Percentiles rank a stretch among this genome's conserved stretches.
Evolutionary conservation across 2,888 invertebrate genomes (phyloP).

Genomic region (Vandiemenella viatica): DNA sequence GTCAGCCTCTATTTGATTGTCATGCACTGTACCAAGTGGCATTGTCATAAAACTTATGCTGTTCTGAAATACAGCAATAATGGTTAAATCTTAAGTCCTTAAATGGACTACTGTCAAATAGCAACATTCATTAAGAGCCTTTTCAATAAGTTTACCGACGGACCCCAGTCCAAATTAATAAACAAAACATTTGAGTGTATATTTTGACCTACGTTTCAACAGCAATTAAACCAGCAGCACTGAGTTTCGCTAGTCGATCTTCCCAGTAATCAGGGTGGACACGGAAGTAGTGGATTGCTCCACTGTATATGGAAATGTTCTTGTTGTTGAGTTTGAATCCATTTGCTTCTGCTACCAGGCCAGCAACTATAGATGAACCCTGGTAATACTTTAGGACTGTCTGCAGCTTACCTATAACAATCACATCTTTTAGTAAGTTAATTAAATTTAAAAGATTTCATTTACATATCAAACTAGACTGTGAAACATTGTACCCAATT

Average conservation of each 20-base stretch:
- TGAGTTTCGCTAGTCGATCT: background rate
- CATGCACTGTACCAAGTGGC: too few species aligned
- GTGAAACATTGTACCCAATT: too few species aligned
- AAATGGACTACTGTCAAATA: too few species aligned
- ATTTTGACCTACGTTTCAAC: background rate
- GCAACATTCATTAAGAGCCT: too few species aligned
- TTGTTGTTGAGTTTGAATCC: background rate
- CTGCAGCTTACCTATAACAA: background rate
- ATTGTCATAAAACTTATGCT: too few species aligned
- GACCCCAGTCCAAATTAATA: conserved; percentile 20
- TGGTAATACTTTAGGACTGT: background rate
- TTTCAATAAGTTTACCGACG: conserved; percentile 30
- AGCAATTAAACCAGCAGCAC: background rate
- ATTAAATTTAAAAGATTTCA: too few species aligned
- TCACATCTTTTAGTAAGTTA: too few species aligned
- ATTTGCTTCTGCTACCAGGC: background rate
- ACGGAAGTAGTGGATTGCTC: background rate
- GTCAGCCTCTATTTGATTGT: too few species aligned
- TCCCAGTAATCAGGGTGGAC: background rate
- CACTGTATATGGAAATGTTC: background rate
- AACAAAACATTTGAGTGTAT: background rate
- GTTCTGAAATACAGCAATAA: too few species aligned
- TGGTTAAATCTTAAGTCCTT: too few species aligned
- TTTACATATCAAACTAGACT: too few species aligned
- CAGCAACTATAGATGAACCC: background rate